A percentile compares a stretch with the other conserved stretches of the same genome.
phyloP scores from a whole-genome alignment of 2,888 invertebrate genomes.

The Caenorhabditis drosophilae region DNA sequence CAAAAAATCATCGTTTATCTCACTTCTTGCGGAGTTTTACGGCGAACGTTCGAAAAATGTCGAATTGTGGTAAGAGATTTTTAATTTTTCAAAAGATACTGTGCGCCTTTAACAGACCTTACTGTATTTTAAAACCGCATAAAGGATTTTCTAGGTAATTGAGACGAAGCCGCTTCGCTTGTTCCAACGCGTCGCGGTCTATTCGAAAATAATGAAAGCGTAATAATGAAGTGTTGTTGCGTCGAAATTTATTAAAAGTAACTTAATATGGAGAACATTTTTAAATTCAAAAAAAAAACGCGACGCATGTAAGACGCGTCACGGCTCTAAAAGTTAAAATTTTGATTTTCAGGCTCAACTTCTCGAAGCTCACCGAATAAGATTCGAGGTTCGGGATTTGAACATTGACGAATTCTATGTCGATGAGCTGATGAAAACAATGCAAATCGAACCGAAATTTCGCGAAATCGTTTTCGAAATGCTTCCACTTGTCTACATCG shows the following conservation, averaged over 20 bases:
- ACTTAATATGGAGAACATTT: too few relatives aligned
- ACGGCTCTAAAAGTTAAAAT: too few relatives aligned
- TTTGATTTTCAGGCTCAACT: slow-evolving; percentile 11
- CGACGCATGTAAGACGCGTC: neutral
- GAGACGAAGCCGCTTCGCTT: neutral
- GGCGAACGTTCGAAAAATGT: slow-evolving; percentile 19
- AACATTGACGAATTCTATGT: slow-evolving; percentile 17
- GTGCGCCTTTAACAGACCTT: too few relatives aligned
- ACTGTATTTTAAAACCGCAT: too few relatives aligned
- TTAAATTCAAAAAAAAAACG: too few relatives aligned
- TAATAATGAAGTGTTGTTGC: too few relatives aligned
- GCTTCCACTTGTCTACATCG: slow-evolving; percentile 17
- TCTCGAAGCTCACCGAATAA: slow-evolving; percentile 19
- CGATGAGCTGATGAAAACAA: slow-evolving; percentile 10
- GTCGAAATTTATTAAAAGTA: too few relatives aligned
- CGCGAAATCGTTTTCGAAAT: slow-evolving; percentile 20
- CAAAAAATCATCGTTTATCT: slow-evolving; percentile 26
- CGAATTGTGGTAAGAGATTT: slow-evolving; percentile 11
- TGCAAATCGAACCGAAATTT: slow-evolving; percentile 14
- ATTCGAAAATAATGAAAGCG: neutral
- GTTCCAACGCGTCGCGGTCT: neutral
- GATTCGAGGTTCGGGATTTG: slow-evolving; percentile 22
- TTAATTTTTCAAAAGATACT: too few relatives aligned
- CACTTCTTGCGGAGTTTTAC: slow-evolving; percentile 20
- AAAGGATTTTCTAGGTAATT: too few relatives aligned